Percentiles rank a stretch among this genome's conserved stretches.
Evolutionary conservation across 37 sponge, comb jelly and placozoan species (phyloP).

Genomic region (Crambe crambe): DNA sequence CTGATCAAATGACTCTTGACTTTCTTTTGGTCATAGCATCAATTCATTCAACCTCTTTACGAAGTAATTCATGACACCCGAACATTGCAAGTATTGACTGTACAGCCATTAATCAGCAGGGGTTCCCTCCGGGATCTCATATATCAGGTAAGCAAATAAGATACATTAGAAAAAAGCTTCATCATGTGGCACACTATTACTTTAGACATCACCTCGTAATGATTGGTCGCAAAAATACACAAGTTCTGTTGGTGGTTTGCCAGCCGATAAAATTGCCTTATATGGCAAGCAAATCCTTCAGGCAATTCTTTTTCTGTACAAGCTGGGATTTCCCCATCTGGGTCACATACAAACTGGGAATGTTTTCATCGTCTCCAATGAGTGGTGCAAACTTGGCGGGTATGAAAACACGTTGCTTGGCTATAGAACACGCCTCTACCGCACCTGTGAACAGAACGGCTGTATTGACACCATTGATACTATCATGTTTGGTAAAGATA

Average conservation of each 20-base stretch:
- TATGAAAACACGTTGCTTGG: slow-evolving; percentile 61
- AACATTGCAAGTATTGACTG: neutral
- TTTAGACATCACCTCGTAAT: neutral
- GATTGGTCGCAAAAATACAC: slow-evolving; percentile 62
- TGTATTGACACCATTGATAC: slow-evolving; percentile 5
- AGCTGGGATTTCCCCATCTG: slow-evolving; percentile 46
- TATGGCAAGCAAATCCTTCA: slow-evolving; percentile 60
- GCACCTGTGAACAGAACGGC: neutral
- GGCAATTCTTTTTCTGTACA: slow-evolving; percentile 40
- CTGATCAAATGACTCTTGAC: no score
- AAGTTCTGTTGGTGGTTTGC: slow-evolving; percentile 2
- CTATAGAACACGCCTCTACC: slow-evolving; percentile 34
- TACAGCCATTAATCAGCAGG: slow-evolving; percentile 13
- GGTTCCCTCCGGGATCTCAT: slow-evolving; percentile 68
- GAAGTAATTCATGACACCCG: neutral
- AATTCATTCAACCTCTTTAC: neutral
- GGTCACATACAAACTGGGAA: slow-evolving; percentile 63
- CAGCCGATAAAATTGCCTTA: slow-evolving; percentile 4
- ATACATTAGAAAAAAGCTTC: no score
- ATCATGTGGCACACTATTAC: no score
- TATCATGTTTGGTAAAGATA: slow-evolving; percentile 58
- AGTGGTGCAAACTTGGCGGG: slow-evolving; percentile 30
- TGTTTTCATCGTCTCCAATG: slow-evolving; percentile 25
- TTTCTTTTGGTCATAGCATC: neutral
- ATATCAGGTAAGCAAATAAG: slow-evolving; percentile 45